phyloP scores from a whole-genome alignment of 1,140 invertebrate genomes.

The Pristionchus pacificus region DNA sequence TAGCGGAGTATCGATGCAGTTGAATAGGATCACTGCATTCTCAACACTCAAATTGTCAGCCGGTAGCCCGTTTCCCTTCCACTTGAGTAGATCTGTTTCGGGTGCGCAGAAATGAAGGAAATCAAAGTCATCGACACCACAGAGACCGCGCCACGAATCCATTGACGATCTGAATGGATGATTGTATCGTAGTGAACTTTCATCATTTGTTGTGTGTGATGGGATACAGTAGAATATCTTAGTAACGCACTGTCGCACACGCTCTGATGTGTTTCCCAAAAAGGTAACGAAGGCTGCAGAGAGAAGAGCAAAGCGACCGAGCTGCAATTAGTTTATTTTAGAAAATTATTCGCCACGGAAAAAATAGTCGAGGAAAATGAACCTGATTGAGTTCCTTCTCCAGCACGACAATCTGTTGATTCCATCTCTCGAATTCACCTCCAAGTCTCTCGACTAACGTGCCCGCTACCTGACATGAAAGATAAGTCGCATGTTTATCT shows the following conservation, averaged over 20 bases:
- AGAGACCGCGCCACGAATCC: too few species aligned
- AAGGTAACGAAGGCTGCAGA: slow-evolving; percentile 73
- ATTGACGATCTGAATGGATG: too few species aligned
- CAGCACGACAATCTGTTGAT: slow-evolving; percentile 67
- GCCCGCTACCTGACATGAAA: slow-evolving; percentile 75
- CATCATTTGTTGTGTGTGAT: slow-evolving; percentile 66
- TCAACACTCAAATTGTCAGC: slow-evolving; percentile 74
- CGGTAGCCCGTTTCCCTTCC: slow-evolving; percentile 79
- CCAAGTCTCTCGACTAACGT: slow-evolving; percentile 79
- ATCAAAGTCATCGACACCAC: slow-evolving; percentile 35
- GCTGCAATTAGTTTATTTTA: slow-evolving; percentile 46
- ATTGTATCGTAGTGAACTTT: too few species aligned
- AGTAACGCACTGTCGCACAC: slow-evolving; percentile 64
- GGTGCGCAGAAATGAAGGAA: slow-evolving; percentile 37
- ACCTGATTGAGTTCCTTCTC: slow-evolving; percentile 64
- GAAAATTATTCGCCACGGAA: too few species aligned
- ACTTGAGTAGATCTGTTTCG: slow-evolving; percentile 67
- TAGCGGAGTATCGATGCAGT: slow-evolving; percentile 68
- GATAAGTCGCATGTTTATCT: too few species aligned
- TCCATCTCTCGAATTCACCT: slow-evolving; percentile 84
- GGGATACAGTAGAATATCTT: too few species aligned
- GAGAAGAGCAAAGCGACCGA: neutral
- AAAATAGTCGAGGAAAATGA: slow-evolving; percentile 38
- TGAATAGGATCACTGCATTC: slow-evolving; percentile 73
- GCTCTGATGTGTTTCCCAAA: slow-evolving; percentile 68